phyloP scores from a whole-genome alignment of 2,113 vertebrate species.

The Campylorhamphus procurvoides region DNA sequence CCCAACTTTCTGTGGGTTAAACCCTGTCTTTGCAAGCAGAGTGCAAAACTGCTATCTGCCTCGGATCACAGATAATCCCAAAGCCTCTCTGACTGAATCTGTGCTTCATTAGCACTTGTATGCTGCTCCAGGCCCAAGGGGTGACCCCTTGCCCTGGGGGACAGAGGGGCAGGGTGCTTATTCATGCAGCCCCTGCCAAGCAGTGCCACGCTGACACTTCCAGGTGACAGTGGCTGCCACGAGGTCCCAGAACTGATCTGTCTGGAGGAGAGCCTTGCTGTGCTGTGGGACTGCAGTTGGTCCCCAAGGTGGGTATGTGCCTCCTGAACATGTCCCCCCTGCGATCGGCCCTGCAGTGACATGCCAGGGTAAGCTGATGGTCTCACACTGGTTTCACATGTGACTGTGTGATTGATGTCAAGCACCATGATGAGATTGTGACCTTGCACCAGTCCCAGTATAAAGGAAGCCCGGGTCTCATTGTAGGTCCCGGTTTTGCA shows the following conservation, averaged over 20 bases:
- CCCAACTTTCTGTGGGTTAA: background rate
- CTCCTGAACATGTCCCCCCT: background rate
- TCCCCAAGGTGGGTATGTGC: background rate
- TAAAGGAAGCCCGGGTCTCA: background rate
- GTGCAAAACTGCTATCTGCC: background rate
- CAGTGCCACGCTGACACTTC: background rate
- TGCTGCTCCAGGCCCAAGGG: background rate
- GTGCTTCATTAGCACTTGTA: background rate
- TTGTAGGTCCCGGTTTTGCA: rapidly evolving
- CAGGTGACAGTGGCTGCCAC: background rate
- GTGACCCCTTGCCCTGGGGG: rapidly evolving
- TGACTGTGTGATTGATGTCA: background rate
- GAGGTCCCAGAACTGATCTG: rapidly evolving
- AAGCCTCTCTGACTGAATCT: background rate
- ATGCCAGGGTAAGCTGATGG: background rate
- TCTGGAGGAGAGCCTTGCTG: background rate
- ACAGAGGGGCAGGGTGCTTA: background rate
- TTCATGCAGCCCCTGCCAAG: rapidly evolving
- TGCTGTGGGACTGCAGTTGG: background rate
- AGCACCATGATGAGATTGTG: background rate
- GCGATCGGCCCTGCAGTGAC: background rate
- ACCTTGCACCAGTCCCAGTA: background rate
- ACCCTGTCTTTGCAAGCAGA: background rate
- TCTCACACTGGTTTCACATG: background rate
- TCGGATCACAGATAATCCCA: background rate